Evolutionary conservation across 2,888 invertebrate species (phyloP), one percentile per base, ranked within the genome.

Genomic region (Drosophila colorata): DNA sequence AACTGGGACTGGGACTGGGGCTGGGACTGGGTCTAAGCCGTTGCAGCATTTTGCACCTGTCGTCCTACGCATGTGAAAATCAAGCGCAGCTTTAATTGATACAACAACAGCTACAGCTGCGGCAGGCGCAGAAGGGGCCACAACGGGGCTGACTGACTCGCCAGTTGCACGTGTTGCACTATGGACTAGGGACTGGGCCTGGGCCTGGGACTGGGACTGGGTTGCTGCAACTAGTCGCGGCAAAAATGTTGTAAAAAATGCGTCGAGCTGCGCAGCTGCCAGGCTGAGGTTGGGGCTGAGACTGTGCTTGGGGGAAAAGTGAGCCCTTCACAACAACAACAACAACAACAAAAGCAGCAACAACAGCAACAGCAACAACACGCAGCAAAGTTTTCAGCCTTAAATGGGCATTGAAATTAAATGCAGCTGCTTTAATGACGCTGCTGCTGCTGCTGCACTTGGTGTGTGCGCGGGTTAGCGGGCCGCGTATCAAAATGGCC

Each of bases 241-340:
- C 83, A 87, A 87, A 87, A 87, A 82, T 88, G 88, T 79, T 82
- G 86, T 82, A 85, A 82, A 75, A 83, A 88, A 80, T 87, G 79
- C 85, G 76, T 76, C 67, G 81, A 69, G 70, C 53, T 52, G 74
- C 78, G 68, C 80, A 81, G 86, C 80, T 81, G 80, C 73, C 49
- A 63, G 60, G 35, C 51, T 59, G 49, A 55, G 64, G 59, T 57
- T 59, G 64, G 64, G 76, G 57, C 59, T 47, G 51, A 38, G 48
- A 38, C 66, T 41, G 33, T 40, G 73, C 77, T 74, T 74, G 74
- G 76, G 73, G 83, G 84, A 81, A 81, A 83, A 77, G 73, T 68
- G 66, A 74, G 74, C 87, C 87, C 87, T 70, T 78, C 68, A 79
- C 63, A 69, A 57, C 68, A 64, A 48, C 74, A 78, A 63, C 52